A percentile compares a stretch with the other conserved stretches of the same genome.
These are phyloP conservation scores for Poliocrania exsul DNA, from an alignment of 2,797 vertebrate genomes.

Conservation along the genomic window DNA sequence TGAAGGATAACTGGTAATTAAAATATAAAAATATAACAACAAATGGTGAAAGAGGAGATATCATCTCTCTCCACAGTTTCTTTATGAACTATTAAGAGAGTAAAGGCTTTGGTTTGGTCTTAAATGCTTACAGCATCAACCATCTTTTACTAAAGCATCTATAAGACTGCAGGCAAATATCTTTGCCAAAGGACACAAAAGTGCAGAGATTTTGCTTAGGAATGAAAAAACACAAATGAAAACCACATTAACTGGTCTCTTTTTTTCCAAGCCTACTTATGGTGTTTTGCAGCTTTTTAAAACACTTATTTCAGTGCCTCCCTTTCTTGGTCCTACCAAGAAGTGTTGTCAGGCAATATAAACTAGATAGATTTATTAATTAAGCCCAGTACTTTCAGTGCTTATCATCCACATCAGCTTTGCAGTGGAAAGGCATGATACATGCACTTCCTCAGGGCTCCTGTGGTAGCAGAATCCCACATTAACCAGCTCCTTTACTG, in stretches of 20 bases:
- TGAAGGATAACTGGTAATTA: neutral
- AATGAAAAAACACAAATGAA: neutral
- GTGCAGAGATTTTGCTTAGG: neutral
- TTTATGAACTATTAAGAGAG: neutral
- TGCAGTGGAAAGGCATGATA: neutral
- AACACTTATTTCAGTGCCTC: neutral
- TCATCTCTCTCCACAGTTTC: neutral
- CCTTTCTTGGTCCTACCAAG: neutral
- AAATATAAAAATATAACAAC: neutral
- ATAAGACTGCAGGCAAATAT: neutral
- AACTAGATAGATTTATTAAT: neutral
- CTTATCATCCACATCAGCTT: neutral
- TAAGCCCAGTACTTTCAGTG: neutral
- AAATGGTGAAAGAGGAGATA: neutral
- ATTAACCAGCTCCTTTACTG: neutral
- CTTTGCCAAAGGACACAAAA: neutral
- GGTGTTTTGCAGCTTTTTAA: neutral
- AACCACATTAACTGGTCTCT: neutral
- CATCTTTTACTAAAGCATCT: neutral
- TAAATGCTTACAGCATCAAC: neutral
- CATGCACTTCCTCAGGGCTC: neutral
- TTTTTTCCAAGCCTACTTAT: neutral
- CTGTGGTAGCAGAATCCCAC: neutral
- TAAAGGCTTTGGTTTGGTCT: neutral
- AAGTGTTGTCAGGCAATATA: neutral